These are phyloP conservation scores for Operophtera brumata DNA, from an alignment of 2,888 invertebrate genomes.

Conservation along the genomic window DNA sequence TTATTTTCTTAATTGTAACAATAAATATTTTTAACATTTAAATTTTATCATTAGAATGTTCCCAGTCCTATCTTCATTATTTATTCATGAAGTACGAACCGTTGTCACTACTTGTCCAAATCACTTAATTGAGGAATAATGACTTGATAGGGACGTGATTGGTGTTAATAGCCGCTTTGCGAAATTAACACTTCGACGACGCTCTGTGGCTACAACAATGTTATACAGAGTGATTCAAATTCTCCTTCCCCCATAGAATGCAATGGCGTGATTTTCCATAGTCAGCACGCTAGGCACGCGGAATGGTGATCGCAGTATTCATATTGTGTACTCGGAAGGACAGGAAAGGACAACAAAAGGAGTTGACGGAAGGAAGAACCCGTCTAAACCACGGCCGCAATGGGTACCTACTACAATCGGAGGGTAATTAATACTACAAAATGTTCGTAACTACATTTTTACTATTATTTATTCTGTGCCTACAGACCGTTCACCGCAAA, in stretches of 20 bases:
- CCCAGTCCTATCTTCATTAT: slow-evolving; percentile 8
- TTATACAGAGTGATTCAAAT: slow-evolving; percentile 23
- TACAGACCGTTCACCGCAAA: too few species aligned
- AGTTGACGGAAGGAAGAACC: too few species aligned
- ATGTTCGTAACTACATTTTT: too few species aligned
- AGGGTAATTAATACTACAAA: too few species aligned
- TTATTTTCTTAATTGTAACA: slow-evolving; percentile 66
- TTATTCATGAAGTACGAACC: slow-evolving; percentile 4
- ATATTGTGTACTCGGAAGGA: too few species aligned
- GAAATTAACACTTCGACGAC: slow-evolving; percentile 41
- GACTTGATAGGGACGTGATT: slow-evolving; percentile 35
- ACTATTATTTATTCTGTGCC: too few species aligned
- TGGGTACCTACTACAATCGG: too few species aligned
- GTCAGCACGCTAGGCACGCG: too few species aligned
- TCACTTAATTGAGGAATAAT: slow-evolving; percentile 42
- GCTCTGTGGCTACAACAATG: slow-evolving; percentile 27
- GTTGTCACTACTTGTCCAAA: slow-evolving; percentile 27
- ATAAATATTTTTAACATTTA: slow-evolving; percentile 60
- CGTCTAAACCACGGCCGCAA: too few species aligned
- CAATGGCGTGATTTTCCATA: too few species aligned
- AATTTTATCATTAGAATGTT: slow-evolving; percentile 19
- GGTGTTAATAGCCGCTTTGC: slow-evolving; percentile 39
- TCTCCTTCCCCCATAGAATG: neutral
- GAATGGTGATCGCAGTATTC: too few species aligned
- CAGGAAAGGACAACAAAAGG: too few species aligned